Evolutionary conservation across 2,113 vertebrate genomes (phyloP).

Genomic region (Erythrolamprus reginae): DNA sequence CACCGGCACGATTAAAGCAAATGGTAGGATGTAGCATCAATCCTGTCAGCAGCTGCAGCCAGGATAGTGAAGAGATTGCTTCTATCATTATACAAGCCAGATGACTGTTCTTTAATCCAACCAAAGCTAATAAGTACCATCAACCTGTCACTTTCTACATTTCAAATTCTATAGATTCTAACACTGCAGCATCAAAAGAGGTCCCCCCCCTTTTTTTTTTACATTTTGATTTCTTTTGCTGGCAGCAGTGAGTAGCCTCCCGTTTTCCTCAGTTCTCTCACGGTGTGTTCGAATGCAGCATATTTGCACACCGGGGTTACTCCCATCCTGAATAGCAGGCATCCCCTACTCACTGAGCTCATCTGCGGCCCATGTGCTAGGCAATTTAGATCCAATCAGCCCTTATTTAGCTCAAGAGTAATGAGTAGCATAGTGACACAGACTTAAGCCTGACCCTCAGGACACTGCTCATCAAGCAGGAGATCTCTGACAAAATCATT

Average conservation of each 20-base stretch:
- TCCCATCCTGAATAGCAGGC: slow-evolving; percentile 86
- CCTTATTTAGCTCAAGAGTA: slow-evolving; percentile 90
- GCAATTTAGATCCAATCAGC: slow-evolving; percentile 90
- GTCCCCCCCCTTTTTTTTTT: slow-evolving; percentile 49
- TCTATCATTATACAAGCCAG: slow-evolving; percentile 81
- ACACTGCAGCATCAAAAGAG: slow-evolving; percentile 83
- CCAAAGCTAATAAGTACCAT: slow-evolving; percentile 86
- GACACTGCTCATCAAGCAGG: slow-evolving; percentile 88
- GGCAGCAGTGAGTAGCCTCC: slow-evolving; percentile 78
- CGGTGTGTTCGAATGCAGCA: slow-evolving; percentile 84
- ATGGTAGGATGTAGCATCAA: slow-evolving; percentile 73
- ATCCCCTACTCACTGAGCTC: slow-evolving; percentile 84
- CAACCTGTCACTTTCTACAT: slow-evolving; percentile 86
- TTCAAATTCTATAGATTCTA: slow-evolving; percentile 87
- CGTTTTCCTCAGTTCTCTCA: slow-evolving; percentile 85
- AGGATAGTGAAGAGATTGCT: slow-evolving; percentile 71
- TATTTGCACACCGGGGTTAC: slow-evolving; percentile 81
- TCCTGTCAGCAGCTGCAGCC: slow-evolving; percentile 51
- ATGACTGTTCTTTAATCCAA: slow-evolving; percentile 86
- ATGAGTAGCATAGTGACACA: slow-evolving; percentile 88
- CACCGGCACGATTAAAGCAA: slow-evolving; percentile 30
- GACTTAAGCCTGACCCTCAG: slow-evolving; percentile 89
- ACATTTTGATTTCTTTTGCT: slow-evolving; percentile 87
- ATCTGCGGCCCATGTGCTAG: slow-evolving; percentile 83
- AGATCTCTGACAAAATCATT: slow-evolving; percentile 90